Evolutionary conservation across 1,140 invertebrate genomes (phyloP).

Genomic region (Ceratina australensis): DNA sequence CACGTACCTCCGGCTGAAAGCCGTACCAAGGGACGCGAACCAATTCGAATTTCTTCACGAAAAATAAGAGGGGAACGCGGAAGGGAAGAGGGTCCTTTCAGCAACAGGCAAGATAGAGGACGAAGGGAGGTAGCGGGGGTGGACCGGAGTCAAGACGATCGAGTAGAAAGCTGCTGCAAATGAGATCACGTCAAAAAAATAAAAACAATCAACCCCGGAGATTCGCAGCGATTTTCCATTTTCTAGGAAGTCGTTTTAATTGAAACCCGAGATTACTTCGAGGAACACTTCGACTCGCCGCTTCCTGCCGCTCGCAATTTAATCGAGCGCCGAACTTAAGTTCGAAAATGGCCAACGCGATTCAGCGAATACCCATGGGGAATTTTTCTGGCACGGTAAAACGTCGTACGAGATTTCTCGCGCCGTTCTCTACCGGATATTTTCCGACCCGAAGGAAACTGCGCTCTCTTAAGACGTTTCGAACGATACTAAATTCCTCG

Average conservation of each 20-base stretch:
- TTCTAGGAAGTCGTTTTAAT: background rate
- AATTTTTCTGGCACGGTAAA: background rate
- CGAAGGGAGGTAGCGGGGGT: too few species aligned
- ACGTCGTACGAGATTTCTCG: background rate
- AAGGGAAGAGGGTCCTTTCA: constrained; percentile 5
- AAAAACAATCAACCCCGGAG: background rate
- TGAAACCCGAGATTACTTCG: constrained; percentile 20
- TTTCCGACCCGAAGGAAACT: background rate
- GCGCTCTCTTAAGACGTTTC: background rate
- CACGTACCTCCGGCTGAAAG: background rate
- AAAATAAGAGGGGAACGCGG: background rate
- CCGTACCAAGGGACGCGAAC: constrained; percentile 4
- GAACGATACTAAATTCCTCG: constrained; percentile 12
- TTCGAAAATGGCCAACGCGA: background rate
- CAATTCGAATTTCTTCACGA: constrained; percentile 18
- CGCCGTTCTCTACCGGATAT: background rate
- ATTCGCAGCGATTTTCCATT: background rate
- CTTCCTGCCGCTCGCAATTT: background rate
- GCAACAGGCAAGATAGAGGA: background rate
- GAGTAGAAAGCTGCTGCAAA: background rate
- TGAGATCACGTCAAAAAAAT: constrained; percentile 17
- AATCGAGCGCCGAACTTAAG: background rate
- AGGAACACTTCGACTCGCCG: background rate
- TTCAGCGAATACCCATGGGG: too few species aligned
- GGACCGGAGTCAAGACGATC: background rate